Evolutionary conservation across 2,797 vertebrate species (phyloP).

Genomic region (Centroberyx gerrardi): DNA sequence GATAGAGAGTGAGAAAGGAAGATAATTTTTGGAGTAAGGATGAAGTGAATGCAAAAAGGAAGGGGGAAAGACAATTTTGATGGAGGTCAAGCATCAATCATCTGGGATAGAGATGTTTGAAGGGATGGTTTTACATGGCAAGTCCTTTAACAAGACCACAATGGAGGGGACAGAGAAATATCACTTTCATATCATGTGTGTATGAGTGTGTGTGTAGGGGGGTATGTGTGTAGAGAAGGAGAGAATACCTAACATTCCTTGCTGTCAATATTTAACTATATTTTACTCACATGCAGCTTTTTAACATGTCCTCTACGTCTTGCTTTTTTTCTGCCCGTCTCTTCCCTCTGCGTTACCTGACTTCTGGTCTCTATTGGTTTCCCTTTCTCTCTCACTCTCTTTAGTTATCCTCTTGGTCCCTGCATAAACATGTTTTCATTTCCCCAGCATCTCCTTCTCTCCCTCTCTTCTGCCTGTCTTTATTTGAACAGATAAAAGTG

Average conservation of each 20-base stretch:
- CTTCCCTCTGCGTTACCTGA: not conserved
- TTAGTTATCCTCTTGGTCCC: conserved; percentile 32
- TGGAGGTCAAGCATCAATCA: conserved; percentile 32
- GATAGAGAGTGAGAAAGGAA: not conserved
- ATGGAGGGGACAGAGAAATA: not conserved
- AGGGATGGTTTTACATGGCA: not conserved
- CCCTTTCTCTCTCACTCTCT: conserved; percentile 30
- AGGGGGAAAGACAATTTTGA: not conserved
- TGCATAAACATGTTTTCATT: conserved; percentile 54
- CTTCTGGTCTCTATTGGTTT: not conserved
- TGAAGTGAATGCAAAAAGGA: not conserved
- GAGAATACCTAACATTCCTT: not conserved
- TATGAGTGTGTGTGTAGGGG: not conserved
- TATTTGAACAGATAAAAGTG: conserved; percentile 73
- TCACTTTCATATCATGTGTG: no score
- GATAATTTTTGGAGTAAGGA: not conserved
- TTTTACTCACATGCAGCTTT: conserved; percentile 30
- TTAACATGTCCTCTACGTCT: conserved; percentile 14
- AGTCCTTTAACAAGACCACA: conserved; percentile 17
- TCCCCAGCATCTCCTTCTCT: conserved; percentile 37
- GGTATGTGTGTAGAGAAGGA: not conserved
- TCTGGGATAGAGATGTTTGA: conserved; percentile 13
- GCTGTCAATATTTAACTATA: conserved; percentile 40
- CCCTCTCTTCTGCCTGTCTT: conserved; percentile 28
- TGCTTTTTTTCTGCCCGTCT: conserved; percentile 4